Conservation (phyloP, 2,888 invertebrate genomes). For the Blastobasis lacticolella region DNA sequence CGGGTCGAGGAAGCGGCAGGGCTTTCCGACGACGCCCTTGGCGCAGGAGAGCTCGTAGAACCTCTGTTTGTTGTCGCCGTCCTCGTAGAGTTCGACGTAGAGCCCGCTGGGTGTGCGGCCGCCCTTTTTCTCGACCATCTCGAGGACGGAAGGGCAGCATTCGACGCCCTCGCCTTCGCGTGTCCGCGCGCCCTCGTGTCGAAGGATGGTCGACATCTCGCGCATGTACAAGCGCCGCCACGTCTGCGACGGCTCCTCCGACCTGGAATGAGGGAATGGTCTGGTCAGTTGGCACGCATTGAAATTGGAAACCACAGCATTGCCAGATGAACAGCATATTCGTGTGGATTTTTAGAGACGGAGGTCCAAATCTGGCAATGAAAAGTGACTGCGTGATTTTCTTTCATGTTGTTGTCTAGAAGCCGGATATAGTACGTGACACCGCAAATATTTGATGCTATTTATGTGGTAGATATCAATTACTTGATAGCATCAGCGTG, state of each 20-base stretch:
- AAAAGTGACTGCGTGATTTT: too few relatives aligned
- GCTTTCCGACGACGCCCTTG: slow-evolving; percentile 78
- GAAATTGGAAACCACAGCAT: too few relatives aligned
- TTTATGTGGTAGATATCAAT: too few relatives aligned
- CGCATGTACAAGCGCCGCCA: slow-evolving; percentile 75
- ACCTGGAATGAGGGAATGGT: slow-evolving; percentile 32
- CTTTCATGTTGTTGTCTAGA: too few relatives aligned
- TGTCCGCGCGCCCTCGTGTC: slow-evolving; percentile 62
- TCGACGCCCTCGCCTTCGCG: slow-evolving; percentile 66
- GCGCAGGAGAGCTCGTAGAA: slow-evolving; percentile 89
- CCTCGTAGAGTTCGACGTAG: slow-evolving; percentile 83
- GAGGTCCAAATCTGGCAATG: too few relatives aligned
- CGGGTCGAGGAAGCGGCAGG: slow-evolving; percentile 84
- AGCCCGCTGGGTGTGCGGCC: slow-evolving; percentile 83
- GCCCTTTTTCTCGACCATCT: slow-evolving; percentile 84
- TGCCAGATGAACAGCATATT: too few relatives aligned
- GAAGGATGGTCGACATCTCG: slow-evolving; percentile 78
- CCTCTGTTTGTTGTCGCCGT: slow-evolving; percentile 78
- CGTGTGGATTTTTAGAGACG: too few relatives aligned
- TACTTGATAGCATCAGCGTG: too few relatives aligned
- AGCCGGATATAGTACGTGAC: too few relatives aligned
- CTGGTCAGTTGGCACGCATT: not conserved
- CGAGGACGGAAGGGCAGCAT: slow-evolving; percentile 87
- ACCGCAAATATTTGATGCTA: slow-evolving; percentile 16
- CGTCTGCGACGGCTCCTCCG: slow-evolving; percentile 51